A percentile compares a stretch with the other conserved stretches of the same genome.
These are phyloP conservation scores for Tetragonula carbonaria DNA, from an alignment of 2,888 invertebrate species.

Conservation along the genomic window DNA sequence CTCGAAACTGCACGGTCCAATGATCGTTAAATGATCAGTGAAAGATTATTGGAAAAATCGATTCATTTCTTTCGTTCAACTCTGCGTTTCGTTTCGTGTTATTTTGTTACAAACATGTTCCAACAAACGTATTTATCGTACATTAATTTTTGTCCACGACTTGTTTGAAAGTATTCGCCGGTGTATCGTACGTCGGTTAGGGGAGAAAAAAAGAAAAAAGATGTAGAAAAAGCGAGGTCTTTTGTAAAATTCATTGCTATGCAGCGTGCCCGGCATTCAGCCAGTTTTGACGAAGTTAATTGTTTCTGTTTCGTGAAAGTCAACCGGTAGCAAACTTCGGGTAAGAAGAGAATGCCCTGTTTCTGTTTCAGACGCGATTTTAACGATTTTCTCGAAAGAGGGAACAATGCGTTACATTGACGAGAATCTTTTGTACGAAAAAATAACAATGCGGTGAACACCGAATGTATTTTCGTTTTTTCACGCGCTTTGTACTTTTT, in stretches of 20 bases:
- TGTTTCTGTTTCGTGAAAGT: slow-evolving; percentile 24
- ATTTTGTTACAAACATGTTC: no score
- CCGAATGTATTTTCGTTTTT: slow-evolving; percentile 10
- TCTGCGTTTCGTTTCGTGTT: no score
- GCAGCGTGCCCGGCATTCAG: slow-evolving; percentile 2
- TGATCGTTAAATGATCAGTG: no score
- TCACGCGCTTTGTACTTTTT: background rate
- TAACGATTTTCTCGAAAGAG: slow-evolving; percentile 43
- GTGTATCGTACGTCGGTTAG: background rate
- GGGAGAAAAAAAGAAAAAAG: background rate
- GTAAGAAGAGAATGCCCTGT: background rate
- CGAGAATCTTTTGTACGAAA: slow-evolving; percentile 22
- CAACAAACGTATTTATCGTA: no score
- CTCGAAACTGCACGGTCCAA: no score
- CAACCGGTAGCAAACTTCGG: slow-evolving; percentile 13
- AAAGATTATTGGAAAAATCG: no score
- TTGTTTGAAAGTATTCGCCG: no score
- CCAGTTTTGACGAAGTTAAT: slow-evolving; percentile 40
- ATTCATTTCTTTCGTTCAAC: no score
- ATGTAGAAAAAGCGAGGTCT: background rate
- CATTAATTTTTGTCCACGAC: no score
- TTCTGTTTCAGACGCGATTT: slow-evolving; percentile 19
- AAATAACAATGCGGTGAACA: slow-evolving; percentile 28
- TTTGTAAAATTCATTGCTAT: background rate
- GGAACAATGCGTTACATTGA: slow-evolving; percentile 23